A percentile compares a stretch with the other conserved stretches of the same genome.
These are phyloP conservation scores for Neoitamus cyanurus DNA, from an alignment of 2,888 invertebrate species.

Conservation along the genomic window DNA sequence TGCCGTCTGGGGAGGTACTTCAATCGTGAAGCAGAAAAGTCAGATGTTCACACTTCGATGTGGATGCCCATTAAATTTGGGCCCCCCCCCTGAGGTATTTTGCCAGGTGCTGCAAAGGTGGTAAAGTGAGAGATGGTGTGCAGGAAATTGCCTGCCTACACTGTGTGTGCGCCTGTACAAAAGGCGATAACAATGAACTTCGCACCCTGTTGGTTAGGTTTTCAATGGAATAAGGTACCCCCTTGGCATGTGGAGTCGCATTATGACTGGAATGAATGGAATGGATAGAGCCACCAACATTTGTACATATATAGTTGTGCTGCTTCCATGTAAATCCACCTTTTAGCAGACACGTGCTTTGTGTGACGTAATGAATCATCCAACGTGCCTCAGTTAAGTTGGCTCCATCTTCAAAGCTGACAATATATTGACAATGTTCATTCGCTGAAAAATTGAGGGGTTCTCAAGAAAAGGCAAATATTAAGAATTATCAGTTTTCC, in stretches of 20 bases:
- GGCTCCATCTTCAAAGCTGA: neutral
- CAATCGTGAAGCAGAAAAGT: neutral
- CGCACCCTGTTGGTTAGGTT: neutral
- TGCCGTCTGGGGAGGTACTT: neutral
- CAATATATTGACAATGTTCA: too few relatives aligned
- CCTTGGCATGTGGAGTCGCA: neutral
- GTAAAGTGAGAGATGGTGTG: neutral
- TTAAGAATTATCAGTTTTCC: too few relatives aligned
- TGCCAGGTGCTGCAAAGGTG: neutral
- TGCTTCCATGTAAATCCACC: neutral
- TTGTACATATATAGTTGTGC: neutral
- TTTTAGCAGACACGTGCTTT: neutral
- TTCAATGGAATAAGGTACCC: neutral
- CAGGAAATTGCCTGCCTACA: neutral
- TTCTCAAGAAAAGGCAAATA: too few relatives aligned
- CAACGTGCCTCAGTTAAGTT: neutral
- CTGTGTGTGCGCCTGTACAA: neutral
- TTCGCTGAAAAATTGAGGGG: too few relatives aligned
- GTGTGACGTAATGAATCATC: neutral
- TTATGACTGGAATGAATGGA: neutral
- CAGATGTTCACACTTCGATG: neutral
- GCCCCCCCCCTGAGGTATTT: neutral
- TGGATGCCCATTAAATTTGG: constrained; percentile 1
- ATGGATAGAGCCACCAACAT: neutral
- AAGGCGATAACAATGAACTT: neutral